A percentile compares a stretch with the other conserved stretches of the same genome.
Conservation (phyloP, 2,888 invertebrate genomes). For the Cataglyphis altisquamis region DNA sequence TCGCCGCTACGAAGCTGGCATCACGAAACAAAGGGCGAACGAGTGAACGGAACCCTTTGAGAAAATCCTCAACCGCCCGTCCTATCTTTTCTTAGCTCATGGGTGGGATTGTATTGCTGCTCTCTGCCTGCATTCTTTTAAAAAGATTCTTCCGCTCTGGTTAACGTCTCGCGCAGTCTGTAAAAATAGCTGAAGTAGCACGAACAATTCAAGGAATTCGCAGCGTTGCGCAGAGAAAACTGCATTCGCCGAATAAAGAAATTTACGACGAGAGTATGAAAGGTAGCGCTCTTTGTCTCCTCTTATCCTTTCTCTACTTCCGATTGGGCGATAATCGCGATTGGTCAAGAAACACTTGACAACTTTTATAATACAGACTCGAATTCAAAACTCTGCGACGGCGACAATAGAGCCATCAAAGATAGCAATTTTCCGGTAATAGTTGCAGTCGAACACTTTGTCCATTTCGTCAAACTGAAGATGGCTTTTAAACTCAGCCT, state of each 20-base stretch:
- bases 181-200: constrained; percentile 46
- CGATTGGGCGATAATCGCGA: constrained; percentile 15
- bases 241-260: constrained; percentile 28
- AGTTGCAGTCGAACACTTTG: constrained; percentile 55
- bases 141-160: constrained; percentile 67
- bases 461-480: constrained; percentile 72
- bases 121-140: constrained; percentile 65
- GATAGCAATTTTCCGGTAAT: constrained; percentile 65
- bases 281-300: background rate
- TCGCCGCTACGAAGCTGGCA: constrained; percentile 46
- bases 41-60: constrained; percentile 63
- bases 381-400: constrained; percentile 33
- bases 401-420: constrained; percentile 68
- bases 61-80: constrained; percentile 62
- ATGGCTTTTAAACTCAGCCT: constrained; percentile 70
- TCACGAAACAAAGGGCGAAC: constrained; percentile 59
- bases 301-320: constrained; percentile 1
- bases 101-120: constrained; percentile 56
- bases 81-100: constrained; percentile 60
- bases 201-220: constrained; percentile 52
- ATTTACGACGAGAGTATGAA: constrained; percentile 22
- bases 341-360: constrained; percentile 19
- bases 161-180: constrained; percentile 64
- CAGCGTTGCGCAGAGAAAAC: constrained; percentile 25
- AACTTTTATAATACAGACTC: constrained; percentile 29